These are phyloP conservation scores for Zoanthus sansibaricus DNA, from an alignment of 92 coral and sea anemone species.

Conservation along the genomic window DNA sequence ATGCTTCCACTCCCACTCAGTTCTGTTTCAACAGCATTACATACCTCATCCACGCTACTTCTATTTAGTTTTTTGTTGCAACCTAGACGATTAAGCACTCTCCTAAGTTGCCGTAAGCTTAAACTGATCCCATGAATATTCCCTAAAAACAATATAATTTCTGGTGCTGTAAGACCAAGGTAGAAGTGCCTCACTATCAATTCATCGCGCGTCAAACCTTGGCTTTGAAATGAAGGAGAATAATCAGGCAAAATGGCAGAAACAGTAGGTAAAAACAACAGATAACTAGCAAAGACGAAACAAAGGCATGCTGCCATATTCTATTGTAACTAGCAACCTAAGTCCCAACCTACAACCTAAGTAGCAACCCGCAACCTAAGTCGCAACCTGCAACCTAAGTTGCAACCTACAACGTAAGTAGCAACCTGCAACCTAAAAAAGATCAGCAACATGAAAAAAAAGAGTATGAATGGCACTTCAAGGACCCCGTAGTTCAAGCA, in stretches of 20 bases:
- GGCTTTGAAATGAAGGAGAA: neutral
- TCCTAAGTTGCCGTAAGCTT: conserved; percentile 52
- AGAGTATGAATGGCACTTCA: too few species aligned
- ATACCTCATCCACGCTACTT: conserved; percentile 32
- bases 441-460: too few species aligned
- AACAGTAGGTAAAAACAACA: conserved; percentile 21
- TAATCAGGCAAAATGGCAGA: conserved; percentile 29
- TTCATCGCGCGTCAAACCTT: conserved; percentile 33
- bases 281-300: conserved; percentile 20
- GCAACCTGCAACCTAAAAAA: too few species aligned
- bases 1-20: conserved; percentile 54
- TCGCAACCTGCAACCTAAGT: too few species aligned
- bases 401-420: too few species aligned
- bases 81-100: conserved; percentile 46
- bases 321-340: conserved; percentile 9
- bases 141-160: conserved; percentile 31
- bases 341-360: too few species aligned
- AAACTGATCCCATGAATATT: conserved; percentile 53
- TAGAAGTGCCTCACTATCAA: conserved; percentile 20
- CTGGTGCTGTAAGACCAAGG: conserved; percentile 33
- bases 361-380: too few species aligned
- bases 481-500: too few species aligned
- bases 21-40: conserved; percentile 43
- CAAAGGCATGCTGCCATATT: conserved; percentile 15
- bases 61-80: conserved; percentile 39